Evolutionary conservation across 2,888 invertebrate genomes (phyloP).

Genomic region (Pyrocoelia pectoralis): DNA sequence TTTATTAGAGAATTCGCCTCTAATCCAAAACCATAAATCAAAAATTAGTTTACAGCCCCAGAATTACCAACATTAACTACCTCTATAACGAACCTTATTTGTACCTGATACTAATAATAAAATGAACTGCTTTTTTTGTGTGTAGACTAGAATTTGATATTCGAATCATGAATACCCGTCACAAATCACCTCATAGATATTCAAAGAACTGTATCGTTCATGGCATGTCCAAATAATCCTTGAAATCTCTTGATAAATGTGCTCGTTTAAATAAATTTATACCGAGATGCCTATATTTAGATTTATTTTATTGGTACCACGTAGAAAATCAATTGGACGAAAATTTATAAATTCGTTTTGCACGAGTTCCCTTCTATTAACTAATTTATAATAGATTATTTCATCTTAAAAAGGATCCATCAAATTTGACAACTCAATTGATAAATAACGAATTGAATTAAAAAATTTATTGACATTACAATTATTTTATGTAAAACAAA

Average conservation of each 20-base stretch:
- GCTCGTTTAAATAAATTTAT: slow-evolving; percentile 5
- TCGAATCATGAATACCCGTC: slow-evolving; percentile 19
- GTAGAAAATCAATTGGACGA: slow-evolving; percentile 18
- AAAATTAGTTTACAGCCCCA: background rate
- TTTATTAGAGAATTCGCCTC: background rate
- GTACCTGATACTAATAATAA: background rate
- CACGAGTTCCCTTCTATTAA: slow-evolving; percentile 49
- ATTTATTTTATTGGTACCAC: slow-evolving; percentile 1
- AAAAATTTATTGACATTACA: slow-evolving; percentile 14
- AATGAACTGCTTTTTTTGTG: slow-evolving; percentile 3
- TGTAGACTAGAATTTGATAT: slow-evolving; percentile 13
- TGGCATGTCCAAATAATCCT: slow-evolving; percentile 16
- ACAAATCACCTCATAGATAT: slow-evolving; percentile 21
- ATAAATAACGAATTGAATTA: slow-evolving; percentile 14
- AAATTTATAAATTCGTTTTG: slow-evolving; percentile 53
- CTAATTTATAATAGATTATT: slow-evolving; percentile 50
- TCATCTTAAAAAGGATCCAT: slow-evolving; percentile 49
- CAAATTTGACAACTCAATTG: slow-evolving; percentile 53
- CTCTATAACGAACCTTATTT: slow-evolving; percentile 5
- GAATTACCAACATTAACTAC: background rate
- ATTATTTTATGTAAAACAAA: slow-evolving; percentile 9
- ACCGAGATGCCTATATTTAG: background rate
- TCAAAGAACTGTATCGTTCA: slow-evolving; percentile 20
- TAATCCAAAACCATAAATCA: background rate
- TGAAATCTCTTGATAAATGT: slow-evolving; percentile 10